These are phyloP conservation scores for Isoperla grammatica DNA, from an alignment of 2,888 invertebrate species.

Conservation along the genomic window DNA sequence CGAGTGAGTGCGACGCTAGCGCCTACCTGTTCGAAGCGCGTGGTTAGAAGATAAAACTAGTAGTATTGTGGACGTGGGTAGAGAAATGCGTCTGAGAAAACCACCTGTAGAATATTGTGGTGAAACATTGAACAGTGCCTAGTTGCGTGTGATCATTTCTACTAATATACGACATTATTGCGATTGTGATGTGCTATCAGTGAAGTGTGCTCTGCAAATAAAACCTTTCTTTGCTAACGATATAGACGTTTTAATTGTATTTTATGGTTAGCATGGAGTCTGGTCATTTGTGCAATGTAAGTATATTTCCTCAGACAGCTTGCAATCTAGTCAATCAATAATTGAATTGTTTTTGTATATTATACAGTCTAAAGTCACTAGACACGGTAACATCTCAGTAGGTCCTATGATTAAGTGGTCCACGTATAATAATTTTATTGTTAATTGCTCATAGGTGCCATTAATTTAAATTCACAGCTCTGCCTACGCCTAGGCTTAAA, in stretches of 20 bases:
- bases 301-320: neutral
- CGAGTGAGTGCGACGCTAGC: slow-evolving; percentile 21
- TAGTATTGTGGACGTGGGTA: slow-evolving; percentile 25
- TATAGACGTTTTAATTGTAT: neutral
- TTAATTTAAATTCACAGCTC: too few relatives aligned
- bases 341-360: neutral
- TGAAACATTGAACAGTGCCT: too few relatives aligned
- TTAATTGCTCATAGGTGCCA: too few relatives aligned
- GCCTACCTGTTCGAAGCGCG: slow-evolving; percentile 11
- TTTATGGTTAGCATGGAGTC: slow-evolving; percentile 20
- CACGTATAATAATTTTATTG: too few relatives aligned
- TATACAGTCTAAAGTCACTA: too few relatives aligned
- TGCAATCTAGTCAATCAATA: neutral
- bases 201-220: neutral
- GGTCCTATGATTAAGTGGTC: too few relatives aligned
- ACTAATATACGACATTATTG: neutral
- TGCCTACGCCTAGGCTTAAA: too few relatives aligned
- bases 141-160: neutral
- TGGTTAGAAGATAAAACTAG: slow-evolving; percentile 12
- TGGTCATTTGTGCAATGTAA: slow-evolving; percentile 11
- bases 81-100: slow-evolving; percentile 14
- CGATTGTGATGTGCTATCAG: slow-evolving; percentile 1
- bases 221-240: neutral
- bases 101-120: slow-evolving; percentile 21
- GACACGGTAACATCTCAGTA: too few relatives aligned